Conservation (phyloP, 2,888 invertebrate species). For the Thera britannica region DNA sequence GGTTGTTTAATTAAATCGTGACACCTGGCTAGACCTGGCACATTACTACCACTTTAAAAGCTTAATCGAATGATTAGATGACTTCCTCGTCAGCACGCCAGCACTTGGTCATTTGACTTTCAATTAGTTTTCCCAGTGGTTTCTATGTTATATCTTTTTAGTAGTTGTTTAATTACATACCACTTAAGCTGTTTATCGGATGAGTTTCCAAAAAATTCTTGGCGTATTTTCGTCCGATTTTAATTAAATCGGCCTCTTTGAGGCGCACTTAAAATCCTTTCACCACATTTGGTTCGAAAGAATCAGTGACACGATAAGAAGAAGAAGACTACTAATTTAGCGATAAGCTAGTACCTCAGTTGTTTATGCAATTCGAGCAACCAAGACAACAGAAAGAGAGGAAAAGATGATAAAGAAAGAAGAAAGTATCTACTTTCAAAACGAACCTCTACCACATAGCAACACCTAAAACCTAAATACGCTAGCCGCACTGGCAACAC, state of each 20-base stretch:
- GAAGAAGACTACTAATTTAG: too few species aligned
- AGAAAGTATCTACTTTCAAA: not conserved
- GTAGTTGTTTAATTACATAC: not conserved
- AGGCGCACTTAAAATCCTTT: too few species aligned
- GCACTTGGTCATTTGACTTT: slow-evolving; percentile 14
- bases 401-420: not conserved
- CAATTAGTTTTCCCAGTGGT: slow-evolving; percentile 1
- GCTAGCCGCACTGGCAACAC: slow-evolving; percentile 25
- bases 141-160: not conserved
- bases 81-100: slow-evolving; percentile 26
- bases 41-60: slow-evolving; percentile 25
- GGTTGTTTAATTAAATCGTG: slow-evolving; percentile 15
- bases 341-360: too few species aligned
- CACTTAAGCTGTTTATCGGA: not conserved
- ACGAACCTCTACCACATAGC: not conserved
- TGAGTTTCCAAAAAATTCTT: not conserved
- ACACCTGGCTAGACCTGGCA: slow-evolving; percentile 29
- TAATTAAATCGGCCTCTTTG: not conserved
- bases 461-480: slow-evolving; percentile 4
- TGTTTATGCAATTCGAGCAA: too few species aligned
- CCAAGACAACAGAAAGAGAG: not conserved
- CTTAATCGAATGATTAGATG: slow-evolving; percentile 18
- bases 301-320: too few species aligned
- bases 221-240: not conserved
- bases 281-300: too few species aligned